phyloP scores from a whole-genome alignment of 1,140 invertebrate genomes.

The Brachystomella parvula region DNA sequence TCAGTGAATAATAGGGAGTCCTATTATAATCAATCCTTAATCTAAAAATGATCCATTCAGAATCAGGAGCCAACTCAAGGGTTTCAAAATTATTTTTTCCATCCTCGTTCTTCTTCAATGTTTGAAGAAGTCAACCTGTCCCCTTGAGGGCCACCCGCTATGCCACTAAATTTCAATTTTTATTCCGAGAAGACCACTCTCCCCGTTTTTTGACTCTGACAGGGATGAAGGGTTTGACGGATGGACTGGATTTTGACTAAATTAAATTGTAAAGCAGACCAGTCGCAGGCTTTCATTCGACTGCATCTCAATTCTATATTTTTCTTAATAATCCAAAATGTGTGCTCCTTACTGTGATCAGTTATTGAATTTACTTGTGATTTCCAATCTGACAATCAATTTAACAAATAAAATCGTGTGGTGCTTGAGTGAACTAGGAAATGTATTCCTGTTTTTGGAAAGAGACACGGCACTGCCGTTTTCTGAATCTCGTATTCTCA shows the following conservation, averaged over 20 bases:
- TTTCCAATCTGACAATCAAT: no score
- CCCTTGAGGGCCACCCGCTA: conserved; percentile 28
- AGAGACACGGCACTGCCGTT: no score
- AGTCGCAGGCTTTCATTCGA: background rate
- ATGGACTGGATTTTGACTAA: conserved; percentile 2
- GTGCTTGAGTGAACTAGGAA: no score
- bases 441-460: no score
- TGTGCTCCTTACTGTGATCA: no score
- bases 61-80: no score
- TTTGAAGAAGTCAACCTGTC: conserved; percentile 27
- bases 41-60: conserved; percentile 9
- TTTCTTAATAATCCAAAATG: no score
- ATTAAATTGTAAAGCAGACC: background rate
- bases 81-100: background rate
- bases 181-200: background rate
- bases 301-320: no score
- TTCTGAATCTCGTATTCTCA: no score
- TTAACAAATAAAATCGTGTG: no score
- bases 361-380: no score
- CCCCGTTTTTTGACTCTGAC: background rate
- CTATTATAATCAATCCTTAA: conserved; percentile 12
- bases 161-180: conserved; percentile 9
- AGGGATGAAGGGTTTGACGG: background rate
- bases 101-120: background rate
- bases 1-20: background rate